phyloP scores from a whole-genome alignment of 2,888 invertebrate species.

The Platycheirus albimanus region DNA sequence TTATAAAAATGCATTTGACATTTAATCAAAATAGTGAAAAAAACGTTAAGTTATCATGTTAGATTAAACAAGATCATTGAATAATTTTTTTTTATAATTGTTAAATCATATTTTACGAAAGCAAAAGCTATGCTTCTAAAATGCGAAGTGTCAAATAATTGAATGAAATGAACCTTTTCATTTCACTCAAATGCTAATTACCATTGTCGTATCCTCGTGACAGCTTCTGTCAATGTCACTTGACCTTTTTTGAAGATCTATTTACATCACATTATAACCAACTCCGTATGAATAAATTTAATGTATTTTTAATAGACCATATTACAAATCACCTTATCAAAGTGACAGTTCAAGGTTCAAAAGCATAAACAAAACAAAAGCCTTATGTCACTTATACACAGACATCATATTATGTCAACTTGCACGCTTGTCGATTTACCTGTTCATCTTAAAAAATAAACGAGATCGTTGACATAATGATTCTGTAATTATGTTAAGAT shows the following conservation, averaged over 20 bases:
- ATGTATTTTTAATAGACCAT: conserved; percentile 26
- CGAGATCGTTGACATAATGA: conserved; percentile 36
- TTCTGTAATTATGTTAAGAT: conserved; percentile 10
- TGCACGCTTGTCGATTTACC: conserved; percentile 22
- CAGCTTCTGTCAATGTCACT: conserved; percentile 10
- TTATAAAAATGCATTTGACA: too few species aligned
- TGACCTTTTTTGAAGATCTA: background rate
- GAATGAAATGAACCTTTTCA: too few species aligned
- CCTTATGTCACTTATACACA: background rate
- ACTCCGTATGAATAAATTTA: too few species aligned
- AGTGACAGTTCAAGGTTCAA: conserved; percentile 28
- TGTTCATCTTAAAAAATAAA: conserved; percentile 34
- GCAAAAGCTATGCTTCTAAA: too few species aligned
- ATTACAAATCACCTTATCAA: conserved; percentile 9
- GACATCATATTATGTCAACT: conserved; percentile 3
- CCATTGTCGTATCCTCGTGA: too few species aligned
- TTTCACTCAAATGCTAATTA: too few species aligned
- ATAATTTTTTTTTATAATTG: too few species aligned
- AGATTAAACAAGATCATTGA: too few species aligned
- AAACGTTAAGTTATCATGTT: too few species aligned
- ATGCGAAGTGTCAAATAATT: too few species aligned
- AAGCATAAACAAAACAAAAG: background rate
- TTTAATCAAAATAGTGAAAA: too few species aligned
- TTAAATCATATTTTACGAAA: too few species aligned
- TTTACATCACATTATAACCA: background rate